Evolutionary conservation across 2,888 invertebrate genomes (phyloP).

Genomic region (Xestia sexstrigata): DNA sequence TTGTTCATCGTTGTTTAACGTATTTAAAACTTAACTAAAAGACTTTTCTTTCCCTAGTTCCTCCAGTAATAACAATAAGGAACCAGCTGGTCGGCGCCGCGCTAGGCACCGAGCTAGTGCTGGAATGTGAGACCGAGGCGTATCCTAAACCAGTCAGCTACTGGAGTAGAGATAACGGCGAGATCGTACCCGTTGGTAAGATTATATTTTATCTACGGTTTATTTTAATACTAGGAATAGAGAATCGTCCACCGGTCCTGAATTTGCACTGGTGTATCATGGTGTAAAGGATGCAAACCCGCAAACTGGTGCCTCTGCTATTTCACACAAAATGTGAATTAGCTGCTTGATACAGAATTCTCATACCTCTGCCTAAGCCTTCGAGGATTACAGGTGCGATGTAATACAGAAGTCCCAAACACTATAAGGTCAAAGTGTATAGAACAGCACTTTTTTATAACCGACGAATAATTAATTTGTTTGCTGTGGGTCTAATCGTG

Average conservation of each 20-base stretch:
- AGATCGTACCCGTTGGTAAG: conserved; percentile 94
- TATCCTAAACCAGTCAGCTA: conserved; percentile 97
- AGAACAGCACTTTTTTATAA: neutral
- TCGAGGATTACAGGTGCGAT: neutral
- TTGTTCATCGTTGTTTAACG: neutral
- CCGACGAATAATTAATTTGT: neutral
- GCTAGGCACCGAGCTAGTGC: conserved; percentile 93
- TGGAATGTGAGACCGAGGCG: conserved; percentile 96
- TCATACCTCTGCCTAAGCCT: neutral
- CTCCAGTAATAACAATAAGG: conserved; percentile 96
- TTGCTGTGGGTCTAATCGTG: neutral
- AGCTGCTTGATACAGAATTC: neutral
- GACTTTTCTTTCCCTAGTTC: conserved; percentile 90
- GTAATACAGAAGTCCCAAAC: neutral
- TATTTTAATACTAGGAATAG: conserved; percentile 9
- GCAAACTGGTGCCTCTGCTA: neutral
- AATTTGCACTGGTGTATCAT: neutral
- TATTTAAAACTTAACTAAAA: neutral
- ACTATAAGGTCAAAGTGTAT: neutral
- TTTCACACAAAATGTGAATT: neutral
- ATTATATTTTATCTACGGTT: conserved; percentile 27
- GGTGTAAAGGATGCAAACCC: neutral
- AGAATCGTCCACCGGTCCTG: neutral
- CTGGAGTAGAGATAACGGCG: conserved; percentile 94
- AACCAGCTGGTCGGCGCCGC: conserved; percentile 96